Base-by-base conservation (phyloP, 2,888 invertebrate genomes). In the Amphipoea oculea region DNA sequence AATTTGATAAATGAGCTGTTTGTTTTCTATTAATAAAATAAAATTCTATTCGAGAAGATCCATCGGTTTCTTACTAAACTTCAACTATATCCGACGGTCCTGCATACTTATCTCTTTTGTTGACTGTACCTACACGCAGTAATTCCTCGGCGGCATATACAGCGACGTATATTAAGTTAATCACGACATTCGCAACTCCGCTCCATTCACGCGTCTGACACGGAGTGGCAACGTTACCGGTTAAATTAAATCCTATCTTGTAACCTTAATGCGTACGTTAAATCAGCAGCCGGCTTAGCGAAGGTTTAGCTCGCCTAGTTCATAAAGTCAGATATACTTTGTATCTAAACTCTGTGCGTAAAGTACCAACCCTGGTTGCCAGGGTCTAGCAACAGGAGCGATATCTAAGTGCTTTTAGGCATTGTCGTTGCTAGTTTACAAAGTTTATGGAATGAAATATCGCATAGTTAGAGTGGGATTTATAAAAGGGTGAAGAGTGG, bases 141-240 rank as follows among this genome's bases (percentile, higher is more conserved):
- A 75, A 86, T 81, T 86, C 48, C 66, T 23, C 54, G 68, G 60
- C 11, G 75, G 68, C 63, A 67, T 78, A 69, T 87, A 76, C 72
- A 51, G 69, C 42, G 71, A 78, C 75, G 77, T 74, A 73, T 80
- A 89, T 89, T 78, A 86, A 78, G 81, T 86, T 78, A 86, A 86
- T 83, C 72, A 45, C 45, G 86, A 65, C 73, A 81, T 71, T 74
- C 76, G 54, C 79, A 75, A 73, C 76, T 82, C 63, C 68, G 29
- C 71, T 76, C 65, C 72, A 76, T 82, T 80, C 78, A 73, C 73
- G 62, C 65, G 70, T 12, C 54, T 81, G 88, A 87, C 81, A 87
- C 66, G 20, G 20, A 85, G 69, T 76, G 76, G 67, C 77, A 69
- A 76, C 68, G 60, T 84, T 80, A 79, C 66, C 82, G 76, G 73